phyloP scores from a whole-genome alignment of 2,797 vertebrate species.

The Sarcophilus harrisii region DNA sequence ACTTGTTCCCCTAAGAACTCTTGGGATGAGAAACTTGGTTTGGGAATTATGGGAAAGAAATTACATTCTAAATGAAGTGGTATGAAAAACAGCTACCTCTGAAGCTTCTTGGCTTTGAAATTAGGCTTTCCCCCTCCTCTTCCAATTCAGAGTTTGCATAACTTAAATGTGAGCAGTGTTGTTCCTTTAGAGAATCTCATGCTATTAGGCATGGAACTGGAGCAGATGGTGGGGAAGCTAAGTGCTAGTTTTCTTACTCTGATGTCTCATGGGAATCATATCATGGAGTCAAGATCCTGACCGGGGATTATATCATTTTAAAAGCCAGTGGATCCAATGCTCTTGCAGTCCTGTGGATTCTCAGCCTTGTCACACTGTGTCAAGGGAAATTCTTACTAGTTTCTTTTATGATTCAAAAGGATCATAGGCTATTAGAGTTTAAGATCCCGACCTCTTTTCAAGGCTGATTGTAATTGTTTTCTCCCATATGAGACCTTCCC shows the following conservation, averaged over 20 bases:
- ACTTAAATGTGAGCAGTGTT: conserved; percentile 10
- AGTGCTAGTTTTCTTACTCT: neutral
- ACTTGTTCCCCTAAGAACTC: conserved; percentile 26
- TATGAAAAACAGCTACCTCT: neutral
- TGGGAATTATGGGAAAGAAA: conserved; percentile 19
- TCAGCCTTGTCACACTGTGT: too few relatives aligned
- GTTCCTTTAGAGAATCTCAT: neutral
- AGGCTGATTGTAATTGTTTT: neutral
- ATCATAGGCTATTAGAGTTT: neutral
- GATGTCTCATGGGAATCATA: neutral
- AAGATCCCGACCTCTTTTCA: neutral
- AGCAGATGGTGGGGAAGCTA: neutral
- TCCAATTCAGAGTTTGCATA: conserved; percentile 22
- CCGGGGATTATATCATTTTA: neutral
- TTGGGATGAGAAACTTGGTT: neutral
- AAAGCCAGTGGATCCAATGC: neutral
- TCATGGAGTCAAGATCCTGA: neutral
- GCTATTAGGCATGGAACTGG: neutral
- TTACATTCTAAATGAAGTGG: neutral
- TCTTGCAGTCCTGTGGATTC: neutral
- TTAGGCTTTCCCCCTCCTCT: conserved; percentile 22
- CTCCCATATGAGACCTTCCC: neutral
- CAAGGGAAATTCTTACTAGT: too few relatives aligned
- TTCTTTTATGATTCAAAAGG: too few relatives aligned
- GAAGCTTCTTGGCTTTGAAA: neutral